These are phyloP conservation scores for Takifugu flavidus DNA, from an alignment of 2,113 vertebrate genomes.

Conservation along the genomic window DNA sequence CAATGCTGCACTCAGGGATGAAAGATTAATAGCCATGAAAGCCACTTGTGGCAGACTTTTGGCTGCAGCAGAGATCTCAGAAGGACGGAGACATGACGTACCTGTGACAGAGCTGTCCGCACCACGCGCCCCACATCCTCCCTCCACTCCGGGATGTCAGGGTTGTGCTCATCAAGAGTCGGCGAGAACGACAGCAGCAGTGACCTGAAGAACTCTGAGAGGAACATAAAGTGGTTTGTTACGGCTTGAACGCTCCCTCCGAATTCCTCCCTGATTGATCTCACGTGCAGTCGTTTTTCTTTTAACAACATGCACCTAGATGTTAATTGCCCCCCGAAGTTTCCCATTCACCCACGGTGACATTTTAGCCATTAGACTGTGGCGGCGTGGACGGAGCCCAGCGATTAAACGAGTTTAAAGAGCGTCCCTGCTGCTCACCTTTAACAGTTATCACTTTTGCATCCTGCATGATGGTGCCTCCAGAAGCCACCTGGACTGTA, in stretches of 20 bases:
- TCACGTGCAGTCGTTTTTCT: constrained; percentile 53
- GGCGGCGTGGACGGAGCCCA: constrained; percentile 30
- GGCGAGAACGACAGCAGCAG: constrained; percentile 92
- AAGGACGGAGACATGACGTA: constrained; percentile 57
- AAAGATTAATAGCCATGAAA: constrained; percentile 59
- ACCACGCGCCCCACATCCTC: constrained; percentile 90
- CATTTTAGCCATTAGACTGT: constrained; percentile 61
- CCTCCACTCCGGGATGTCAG: constrained; percentile 94
- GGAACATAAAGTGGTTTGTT: constrained; percentile 18
- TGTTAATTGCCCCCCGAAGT: constrained; percentile 63
- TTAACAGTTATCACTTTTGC: constrained; percentile 88
- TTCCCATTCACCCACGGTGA: constrained; percentile 47
- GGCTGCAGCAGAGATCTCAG: constrained; percentile 34
- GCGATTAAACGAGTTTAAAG: constrained; percentile 55
- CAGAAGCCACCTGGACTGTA: constrained; percentile 89
- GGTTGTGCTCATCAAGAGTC: constrained; percentile 92
- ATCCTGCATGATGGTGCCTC: constrained; percentile 86
- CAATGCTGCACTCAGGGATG: constrained; percentile 30
- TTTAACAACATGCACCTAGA: constrained; percentile 48
- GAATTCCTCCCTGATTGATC: constrained; percentile 55
- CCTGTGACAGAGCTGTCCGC: constrained; percentile 86
- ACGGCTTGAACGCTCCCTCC: constrained; percentile 35
- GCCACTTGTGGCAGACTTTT: constrained; percentile 20
- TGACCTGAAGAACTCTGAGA: constrained; percentile 90
- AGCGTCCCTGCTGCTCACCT: constrained; percentile 70